Evolutionary conservation across 2,113 vertebrate genomes (phyloP).

Genomic region (Antennarius striatus): DNA sequence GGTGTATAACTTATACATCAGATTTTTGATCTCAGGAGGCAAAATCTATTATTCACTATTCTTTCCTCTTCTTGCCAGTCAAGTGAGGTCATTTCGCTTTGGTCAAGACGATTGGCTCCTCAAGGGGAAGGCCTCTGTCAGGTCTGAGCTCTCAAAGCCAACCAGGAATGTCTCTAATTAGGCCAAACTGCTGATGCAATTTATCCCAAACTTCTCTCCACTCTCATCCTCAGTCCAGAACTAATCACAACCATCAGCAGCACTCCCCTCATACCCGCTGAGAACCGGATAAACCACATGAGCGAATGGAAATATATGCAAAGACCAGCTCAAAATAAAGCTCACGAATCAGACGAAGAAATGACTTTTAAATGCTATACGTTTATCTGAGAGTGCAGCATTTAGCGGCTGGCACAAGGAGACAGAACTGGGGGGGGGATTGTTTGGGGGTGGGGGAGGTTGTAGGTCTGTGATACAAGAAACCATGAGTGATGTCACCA

Average conservation of each 20-base stretch:
- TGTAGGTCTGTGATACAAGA: conserved; percentile 39
- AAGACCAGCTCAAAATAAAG: conserved; percentile 33
- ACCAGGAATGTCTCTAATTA: conserved; percentile 63
- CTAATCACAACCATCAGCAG: conserved; percentile 72
- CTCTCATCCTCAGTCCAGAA: conserved; percentile 56
- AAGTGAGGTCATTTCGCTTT: conserved; percentile 49
- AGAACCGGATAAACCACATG: conserved; percentile 48
- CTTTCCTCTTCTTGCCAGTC: conserved; percentile 36
- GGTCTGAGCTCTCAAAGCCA: conserved; percentile 40
- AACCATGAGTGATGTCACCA: conserved; percentile 65
- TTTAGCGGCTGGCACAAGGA: conserved; percentile 41
- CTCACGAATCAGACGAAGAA: conserved; percentile 39
- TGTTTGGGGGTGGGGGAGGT: conserved; percentile 22
- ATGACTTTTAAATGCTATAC: conserved; percentile 22
- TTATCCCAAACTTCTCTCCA: conserved; percentile 45
- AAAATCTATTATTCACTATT: conserved; percentile 19
- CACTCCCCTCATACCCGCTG: conserved; percentile 34
- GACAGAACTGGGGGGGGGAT: neutral
- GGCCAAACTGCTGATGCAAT: conserved; percentile 40
- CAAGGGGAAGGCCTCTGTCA: conserved; percentile 40
- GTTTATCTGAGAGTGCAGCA: conserved; percentile 21
- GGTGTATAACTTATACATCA: conserved; percentile 19
- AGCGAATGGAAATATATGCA: conserved; percentile 63
- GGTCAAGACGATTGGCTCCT: conserved; percentile 34
- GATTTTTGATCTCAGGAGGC: conserved; percentile 31